Base-by-base conservation (phyloP, 1,140 invertebrate genomes). In the Palaemon carinicauda region DNA sequence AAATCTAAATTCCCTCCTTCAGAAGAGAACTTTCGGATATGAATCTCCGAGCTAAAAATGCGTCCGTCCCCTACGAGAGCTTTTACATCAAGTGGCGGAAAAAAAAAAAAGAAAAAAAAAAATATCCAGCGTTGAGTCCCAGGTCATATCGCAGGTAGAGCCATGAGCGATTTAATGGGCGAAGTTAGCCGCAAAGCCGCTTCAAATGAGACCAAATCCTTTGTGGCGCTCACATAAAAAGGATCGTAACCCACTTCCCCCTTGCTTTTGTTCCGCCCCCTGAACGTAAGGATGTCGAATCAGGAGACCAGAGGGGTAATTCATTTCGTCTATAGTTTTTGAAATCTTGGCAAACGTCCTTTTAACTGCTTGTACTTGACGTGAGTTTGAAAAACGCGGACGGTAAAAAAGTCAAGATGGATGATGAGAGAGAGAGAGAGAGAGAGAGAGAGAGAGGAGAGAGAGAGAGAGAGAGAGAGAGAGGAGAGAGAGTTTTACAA, bases 181-280 rank as follows among this genome's bases (percentile, higher is more conserved):
- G 7, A n/a, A 60, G 24, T 27, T 27, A 21, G 21, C 65, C 65
- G 29, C 33, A 56, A 80, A 60, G 60, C 53, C 54, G 21, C 65
- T 69, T 31, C 14, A 69, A 69, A 69, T 69, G 65, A 69, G 65
- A 69, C 65, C 65, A 31, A 69, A 24, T 41, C 41, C 41, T 53
- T 50, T 29, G 41, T 52, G 74, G 24, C 19, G 33, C n/a, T 10
- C 31, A 21, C 74, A 51, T 52, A 51, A 77, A n/a, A 77, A 52
- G 74, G 74, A 77, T 77, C 74, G 41, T 27, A 77, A 77, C 77
- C 50, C 51, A 54, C 51, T 79, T 79, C 77, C 77, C 52, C 77
- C 77, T n/a, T 27, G 51, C 5, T n/a, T 54, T 79, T 29, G 24
- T 17, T 54, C 27, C n/a, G n/a, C n/a, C n/a, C 77, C 24, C 17